These are phyloP conservation scores for Pseudomugil gertrudae DNA, from an alignment of 2,797 vertebrate genomes.

Conservation along the genomic window DNA sequence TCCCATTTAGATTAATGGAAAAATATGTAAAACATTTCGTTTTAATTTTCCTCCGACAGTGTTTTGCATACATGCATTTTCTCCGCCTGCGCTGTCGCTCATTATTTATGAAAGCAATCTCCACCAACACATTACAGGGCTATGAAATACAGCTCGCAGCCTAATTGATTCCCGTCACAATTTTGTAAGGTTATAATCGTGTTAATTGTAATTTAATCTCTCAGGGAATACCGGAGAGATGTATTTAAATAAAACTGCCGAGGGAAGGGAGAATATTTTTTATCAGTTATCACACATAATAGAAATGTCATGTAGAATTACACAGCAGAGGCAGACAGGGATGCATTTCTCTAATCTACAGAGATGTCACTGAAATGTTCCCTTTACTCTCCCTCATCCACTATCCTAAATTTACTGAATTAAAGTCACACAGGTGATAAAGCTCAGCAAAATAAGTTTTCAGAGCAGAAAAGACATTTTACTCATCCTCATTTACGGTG, in stretches of 20 bases:
- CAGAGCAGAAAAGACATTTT: background rate
- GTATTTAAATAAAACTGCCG: conserved; percentile 84
- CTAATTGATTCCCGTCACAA: conserved; percentile 96
- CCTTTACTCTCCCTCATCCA: conserved; percentile 1
- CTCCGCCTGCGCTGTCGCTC: conserved; percentile 81
- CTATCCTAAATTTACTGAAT: conserved; percentile 9
- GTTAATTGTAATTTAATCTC: conserved; percentile 92
- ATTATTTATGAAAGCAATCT: conserved; percentile 93
- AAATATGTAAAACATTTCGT: conserved; percentile 91
- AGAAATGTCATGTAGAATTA: conserved; percentile 81
- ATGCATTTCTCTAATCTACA: conserved; percentile 60
- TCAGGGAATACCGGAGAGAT: conserved; percentile 81
- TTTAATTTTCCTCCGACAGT: conserved; percentile 87
- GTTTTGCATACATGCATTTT: conserved; percentile 84
- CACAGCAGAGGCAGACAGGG: conserved; percentile 54
- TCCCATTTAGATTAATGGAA: conserved; percentile 96
- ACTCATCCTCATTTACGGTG: conserved; percentile 2
- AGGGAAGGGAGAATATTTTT: conserved; percentile 71
- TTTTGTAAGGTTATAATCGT: conserved; percentile 92
- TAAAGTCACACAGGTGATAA: conserved; percentile 16
- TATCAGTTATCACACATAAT: conserved; percentile 80
- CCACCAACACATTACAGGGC: conserved; percentile 76
- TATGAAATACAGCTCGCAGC: conserved; percentile 84
- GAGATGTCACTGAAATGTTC: conserved; percentile 52
- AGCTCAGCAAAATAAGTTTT: conserved; percentile 4